Percentiles rank a stretch among this genome's conserved stretches.
Evolutionary conservation across 2,797 vertebrate genomes (phyloP).

Genomic region (Chaetophractus vellerosus): DNA sequence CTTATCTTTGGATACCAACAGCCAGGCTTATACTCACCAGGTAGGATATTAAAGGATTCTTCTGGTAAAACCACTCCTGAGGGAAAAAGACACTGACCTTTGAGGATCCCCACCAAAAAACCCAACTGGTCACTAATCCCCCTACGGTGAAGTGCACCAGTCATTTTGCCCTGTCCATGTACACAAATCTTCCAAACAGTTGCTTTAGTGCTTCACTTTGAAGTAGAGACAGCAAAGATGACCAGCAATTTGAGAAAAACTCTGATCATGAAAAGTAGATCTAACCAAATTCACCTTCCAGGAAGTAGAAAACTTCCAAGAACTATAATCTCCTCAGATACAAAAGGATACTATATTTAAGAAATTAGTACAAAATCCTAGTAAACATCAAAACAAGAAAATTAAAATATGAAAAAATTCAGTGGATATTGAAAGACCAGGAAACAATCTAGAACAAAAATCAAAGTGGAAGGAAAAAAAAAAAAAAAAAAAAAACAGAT

Average conservation of each 20-base stretch:
- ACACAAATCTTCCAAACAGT: background rate
- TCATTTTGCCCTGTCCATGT: background rate
- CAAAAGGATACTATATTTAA: slow-evolving; percentile 5
- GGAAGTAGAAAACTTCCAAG: slow-evolving; percentile 6
- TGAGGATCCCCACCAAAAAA: background rate
- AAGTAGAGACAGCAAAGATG: background rate
- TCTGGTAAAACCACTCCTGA: background rate
- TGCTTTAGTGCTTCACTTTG: slow-evolving; percentile 37
- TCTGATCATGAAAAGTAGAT: background rate
- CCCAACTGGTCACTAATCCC: background rate
- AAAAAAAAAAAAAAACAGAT: background rate
- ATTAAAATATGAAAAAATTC: slow-evolving; percentile 1
- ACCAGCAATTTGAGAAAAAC: background rate
- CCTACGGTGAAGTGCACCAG: background rate
- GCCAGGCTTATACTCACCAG: background rate
- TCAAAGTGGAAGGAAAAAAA: background rate
- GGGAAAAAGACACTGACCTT: background rate
- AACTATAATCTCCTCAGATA: background rate
- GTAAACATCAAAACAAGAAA: slow-evolving; percentile 34
- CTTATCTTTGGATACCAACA: background rate
- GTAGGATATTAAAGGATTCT: background rate
- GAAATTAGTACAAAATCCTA: slow-evolving; percentile 43
- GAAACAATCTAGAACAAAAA: background rate
- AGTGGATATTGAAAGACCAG: slow-evolving; percentile 46
- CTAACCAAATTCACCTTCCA: slow-evolving; percentile 13